These are phyloP conservation scores for Leuciscus waleckii DNA, from an alignment of 2,797 vertebrate genomes.

Conservation along the genomic window DNA sequence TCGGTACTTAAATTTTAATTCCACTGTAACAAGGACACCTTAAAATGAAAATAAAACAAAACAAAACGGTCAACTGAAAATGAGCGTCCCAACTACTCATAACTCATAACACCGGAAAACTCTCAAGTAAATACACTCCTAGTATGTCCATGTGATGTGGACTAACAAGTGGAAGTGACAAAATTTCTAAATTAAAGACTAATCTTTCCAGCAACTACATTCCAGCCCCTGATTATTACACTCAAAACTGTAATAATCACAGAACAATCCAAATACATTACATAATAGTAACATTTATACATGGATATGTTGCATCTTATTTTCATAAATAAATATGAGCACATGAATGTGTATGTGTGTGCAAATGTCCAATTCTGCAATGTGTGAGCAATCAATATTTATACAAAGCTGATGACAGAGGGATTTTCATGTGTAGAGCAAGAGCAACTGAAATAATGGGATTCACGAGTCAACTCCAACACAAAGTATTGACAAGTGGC, in stretches of 20 bases:
- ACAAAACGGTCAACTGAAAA: neutral
- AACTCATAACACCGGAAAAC: neutral
- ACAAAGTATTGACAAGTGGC: neutral
- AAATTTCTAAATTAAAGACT: neutral
- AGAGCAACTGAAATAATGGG: neutral
- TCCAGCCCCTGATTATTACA: conserved; percentile 6
- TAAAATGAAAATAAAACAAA: neutral
- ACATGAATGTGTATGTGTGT: conserved; percentile 16
- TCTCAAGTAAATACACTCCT: neutral
- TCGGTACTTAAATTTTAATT: neutral
- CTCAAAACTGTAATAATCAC: neutral
- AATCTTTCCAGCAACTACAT: neutral
- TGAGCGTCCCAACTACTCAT: neutral
- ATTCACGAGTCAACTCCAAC: neutral
- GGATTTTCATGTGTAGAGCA: neutral
- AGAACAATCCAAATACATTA: neutral
- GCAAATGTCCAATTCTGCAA: neutral
- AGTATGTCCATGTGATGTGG: neutral
- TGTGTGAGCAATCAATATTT: neutral
- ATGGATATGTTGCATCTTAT: neutral
- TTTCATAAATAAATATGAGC: neutral
- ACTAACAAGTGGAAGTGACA: neutral
- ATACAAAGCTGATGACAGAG: neutral
- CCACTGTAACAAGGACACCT: neutral
- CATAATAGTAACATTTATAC: neutral